Evolutionary conservation across 1,140 invertebrate species (phyloP), one percentile per base, ranked within the genome.

Genomic region (Hirudo medicinalis): DNA sequence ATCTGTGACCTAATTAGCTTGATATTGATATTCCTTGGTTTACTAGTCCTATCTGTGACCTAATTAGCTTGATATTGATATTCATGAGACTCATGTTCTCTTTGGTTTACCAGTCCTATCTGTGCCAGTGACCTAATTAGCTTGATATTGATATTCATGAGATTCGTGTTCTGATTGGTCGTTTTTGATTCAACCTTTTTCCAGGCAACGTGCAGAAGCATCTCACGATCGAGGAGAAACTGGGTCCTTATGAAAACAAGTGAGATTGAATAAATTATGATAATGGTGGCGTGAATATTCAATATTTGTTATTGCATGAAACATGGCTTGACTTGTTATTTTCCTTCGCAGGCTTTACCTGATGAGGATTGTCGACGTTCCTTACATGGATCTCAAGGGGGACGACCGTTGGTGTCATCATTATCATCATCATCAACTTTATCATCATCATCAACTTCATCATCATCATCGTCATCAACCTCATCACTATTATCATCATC

Each of bases 161-260:
- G 57, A 63, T 22, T 63, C 32, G 32, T 36, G 32, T 36, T 36
- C 32, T 36, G 20, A 63, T 63, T n/a, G 20, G 57, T 19, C 29
- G 6, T 1, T 63, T n/a, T n/a, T 60, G 15, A 60, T 60, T 60
- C 8, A 60, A 6, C 15, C 22, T 1, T 63, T 63, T 63, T 22
- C 22, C 20, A 63, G 57, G 29, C 19, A n/a, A 11, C 19, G 29
- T 63, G 11, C 22, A 63, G 57, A 63, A 25, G 19, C 22, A 63
- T 15, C 57, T 63, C 22, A 63, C 57, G 57, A 63, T 63, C 5
- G 57, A 63, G 11, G 57, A 63, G 22, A 63, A 63, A 32, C 22
- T 63, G 29, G 20, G 57, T 11, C 11, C 57, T 1, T 63, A 63
- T 15, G 57, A 63, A 20, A 63, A 63, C 57, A 63, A 63, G 43